Evolutionary conservation across 2,113 vertebrate genomes (phyloP).

Genomic region (Nibea albiflora): DNA sequence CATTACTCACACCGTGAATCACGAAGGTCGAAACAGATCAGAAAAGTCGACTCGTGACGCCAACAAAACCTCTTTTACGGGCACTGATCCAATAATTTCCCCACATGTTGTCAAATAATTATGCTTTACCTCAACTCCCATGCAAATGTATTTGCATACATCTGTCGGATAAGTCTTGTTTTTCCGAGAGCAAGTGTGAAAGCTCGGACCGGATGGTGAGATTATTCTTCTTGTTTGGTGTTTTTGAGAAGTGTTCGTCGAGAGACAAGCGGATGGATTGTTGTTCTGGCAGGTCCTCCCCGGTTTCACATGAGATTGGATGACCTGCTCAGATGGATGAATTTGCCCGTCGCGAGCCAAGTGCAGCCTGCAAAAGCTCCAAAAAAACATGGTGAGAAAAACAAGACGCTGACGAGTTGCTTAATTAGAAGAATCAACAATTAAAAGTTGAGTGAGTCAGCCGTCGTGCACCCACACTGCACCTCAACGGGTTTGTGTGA

Average conservation of each 20-base stretch:
- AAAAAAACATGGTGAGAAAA: conserved; percentile 32
- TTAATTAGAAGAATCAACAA: neutral
- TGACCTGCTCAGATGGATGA: conserved; percentile 39
- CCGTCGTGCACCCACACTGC: neutral
- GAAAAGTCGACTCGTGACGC: conserved; percentile 1
- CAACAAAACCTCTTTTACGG: conserved; percentile 9
- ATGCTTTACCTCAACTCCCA: neutral
- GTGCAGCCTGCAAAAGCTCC: conserved; percentile 21
- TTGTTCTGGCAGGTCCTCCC: conserved; percentile 33
- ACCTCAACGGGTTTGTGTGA: too few species aligned
- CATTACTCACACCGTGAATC: conserved; percentile 67
- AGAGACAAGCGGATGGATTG: conserved; percentile 19
- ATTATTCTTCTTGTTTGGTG: conserved; percentile 37
- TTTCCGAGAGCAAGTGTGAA: conserved; percentile 25
- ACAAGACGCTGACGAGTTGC: neutral
- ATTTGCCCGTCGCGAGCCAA: conserved; percentile 5
- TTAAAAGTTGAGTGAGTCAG: neutral
- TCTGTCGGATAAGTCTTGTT: neutral
- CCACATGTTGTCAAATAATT: neutral
- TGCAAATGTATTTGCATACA: neutral
- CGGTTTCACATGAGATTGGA: conserved; percentile 4
- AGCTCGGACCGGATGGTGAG: conserved; percentile 8
- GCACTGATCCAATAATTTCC: neutral
- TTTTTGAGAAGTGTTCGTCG: conserved; percentile 41
- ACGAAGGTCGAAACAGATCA: conserved; percentile 37